Base-by-base conservation (phyloP, 2,888 invertebrate species). In the Azorinus chamasolen region DNA sequence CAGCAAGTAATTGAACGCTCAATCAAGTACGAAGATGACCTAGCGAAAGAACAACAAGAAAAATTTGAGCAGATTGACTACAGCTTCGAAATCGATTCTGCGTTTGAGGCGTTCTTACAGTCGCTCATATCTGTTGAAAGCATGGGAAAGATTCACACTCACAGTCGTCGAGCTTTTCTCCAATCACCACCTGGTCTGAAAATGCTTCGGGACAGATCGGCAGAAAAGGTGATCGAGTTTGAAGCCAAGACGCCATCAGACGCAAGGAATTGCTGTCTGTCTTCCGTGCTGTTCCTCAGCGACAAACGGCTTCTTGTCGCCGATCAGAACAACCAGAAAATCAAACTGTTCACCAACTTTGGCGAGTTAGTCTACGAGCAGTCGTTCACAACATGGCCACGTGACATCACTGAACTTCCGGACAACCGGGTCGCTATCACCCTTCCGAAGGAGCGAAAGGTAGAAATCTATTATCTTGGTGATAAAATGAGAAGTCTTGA, bases 241-340 rank as follows among this genome's bases (percentile, higher is more conserved):
- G 74, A 78, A 24, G 77, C 77, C 27, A 81, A 81, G 59, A 81
- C 78, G 2, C 71, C 68, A 16, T 51, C 75, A 0, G 81, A 81
- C 57, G 72, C 72, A 5, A 57, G 81, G 37, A 81, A 81, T 51
- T 81, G 81, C 39, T 81, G 81, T 27, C 32, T 81, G 54, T 81
- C 81, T 1, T 63, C 81, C 22, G 69, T 69, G 37, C 45, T 75
- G n/a, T 81, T 81, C 51, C 68, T 81, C 54, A 59, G 78, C 3
- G 81, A 81, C 53, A 72, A 48, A 18, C 39, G 81, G 14, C 63
- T 81, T 22, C 59, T 81, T 22, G 6, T 81, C 3, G 53, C 81
- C 14, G 81, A 81, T 53, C 81, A 81, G 55, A 81, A 81, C 69
- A 81, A 81, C 43, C 81, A 81, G 65, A 81, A 81, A 48, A 81